Conservation (phyloP, 1,140 invertebrate species). For the Chlorops oryzae region DNA sequence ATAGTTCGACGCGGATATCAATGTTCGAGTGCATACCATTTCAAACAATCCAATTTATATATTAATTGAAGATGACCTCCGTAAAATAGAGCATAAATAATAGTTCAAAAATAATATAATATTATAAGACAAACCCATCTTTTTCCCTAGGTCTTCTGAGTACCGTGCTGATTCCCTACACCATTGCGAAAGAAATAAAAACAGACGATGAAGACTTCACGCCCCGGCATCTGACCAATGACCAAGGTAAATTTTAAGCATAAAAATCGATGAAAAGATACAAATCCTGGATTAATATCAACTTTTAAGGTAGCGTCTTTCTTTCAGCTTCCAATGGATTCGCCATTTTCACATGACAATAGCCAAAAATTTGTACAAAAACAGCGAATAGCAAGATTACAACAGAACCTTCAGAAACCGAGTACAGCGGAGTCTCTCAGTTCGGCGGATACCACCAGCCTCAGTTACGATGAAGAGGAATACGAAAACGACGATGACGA, state of each 20-base stretch:
- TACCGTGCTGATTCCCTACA: too few species aligned
- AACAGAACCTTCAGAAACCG: constrained; percentile 2
- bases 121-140: too few species aligned
- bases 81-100: too few species aligned
- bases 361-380: constrained; percentile 1
- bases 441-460: background rate
- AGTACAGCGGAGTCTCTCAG: background rate
- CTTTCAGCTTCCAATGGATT: constrained; percentile 40
- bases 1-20: too few species aligned
- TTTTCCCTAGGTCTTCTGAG: too few species aligned
- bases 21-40: too few species aligned
- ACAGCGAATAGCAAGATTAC: background rate
- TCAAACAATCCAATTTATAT: too few species aligned
- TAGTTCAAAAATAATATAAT: too few species aligned
- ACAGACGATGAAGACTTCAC: constrained; percentile 29
- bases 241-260: constrained; percentile 33
- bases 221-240: constrained; percentile 35
- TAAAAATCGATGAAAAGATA: constrained; percentile 15
- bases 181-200: too few species aligned
- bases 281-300: constrained; percentile 35
- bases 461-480: constrained; percentile 5
- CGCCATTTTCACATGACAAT: constrained; percentile 14
- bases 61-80: too few species aligned
- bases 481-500: constrained; percentile 26
- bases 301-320: constrained; percentile 48